Conservation (phyloP, 1,140 invertebrate species). For the Triops longicaudatus region DNA sequence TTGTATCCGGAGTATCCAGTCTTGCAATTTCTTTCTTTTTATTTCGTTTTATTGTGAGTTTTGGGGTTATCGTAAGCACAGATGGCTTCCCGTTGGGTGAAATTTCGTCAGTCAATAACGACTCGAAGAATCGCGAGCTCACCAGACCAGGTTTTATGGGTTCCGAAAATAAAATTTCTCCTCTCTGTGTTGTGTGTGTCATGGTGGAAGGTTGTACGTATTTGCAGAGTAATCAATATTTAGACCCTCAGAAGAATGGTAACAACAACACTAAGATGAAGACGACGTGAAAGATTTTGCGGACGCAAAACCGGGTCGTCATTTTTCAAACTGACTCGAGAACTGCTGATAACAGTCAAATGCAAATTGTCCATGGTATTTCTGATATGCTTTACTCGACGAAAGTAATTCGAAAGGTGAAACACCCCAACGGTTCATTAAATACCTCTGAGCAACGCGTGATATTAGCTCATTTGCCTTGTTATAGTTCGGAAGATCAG, state of each 20-base stretch:
- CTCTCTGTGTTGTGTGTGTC: too few relatives aligned
- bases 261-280: not conserved
- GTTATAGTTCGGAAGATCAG: too few relatives aligned
- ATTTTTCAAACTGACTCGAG: too few relatives aligned
- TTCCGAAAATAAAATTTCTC: not conserved
- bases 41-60: too few relatives aligned
- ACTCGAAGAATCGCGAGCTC: not conserved
- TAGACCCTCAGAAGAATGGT: not conserved
- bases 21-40: not conserved
- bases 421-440: not conserved
- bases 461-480: too few relatives aligned
- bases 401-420: not conserved
- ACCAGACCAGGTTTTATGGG: not conserved
- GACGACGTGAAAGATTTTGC: not conserved
- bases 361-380: not conserved
- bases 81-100: not conserved
- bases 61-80: not conserved
- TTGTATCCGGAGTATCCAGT: not conserved
- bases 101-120: not conserved
- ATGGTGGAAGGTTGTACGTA: too few relatives aligned
- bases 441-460: not conserved
- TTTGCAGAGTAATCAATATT: conserved; percentile 4
- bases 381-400: not conserved
- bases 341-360: too few relatives aligned
- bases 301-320: not conserved